Base-by-base conservation (phyloP, 2,888 invertebrate genomes). In the Prosopocoilus inquinatus region DNA sequence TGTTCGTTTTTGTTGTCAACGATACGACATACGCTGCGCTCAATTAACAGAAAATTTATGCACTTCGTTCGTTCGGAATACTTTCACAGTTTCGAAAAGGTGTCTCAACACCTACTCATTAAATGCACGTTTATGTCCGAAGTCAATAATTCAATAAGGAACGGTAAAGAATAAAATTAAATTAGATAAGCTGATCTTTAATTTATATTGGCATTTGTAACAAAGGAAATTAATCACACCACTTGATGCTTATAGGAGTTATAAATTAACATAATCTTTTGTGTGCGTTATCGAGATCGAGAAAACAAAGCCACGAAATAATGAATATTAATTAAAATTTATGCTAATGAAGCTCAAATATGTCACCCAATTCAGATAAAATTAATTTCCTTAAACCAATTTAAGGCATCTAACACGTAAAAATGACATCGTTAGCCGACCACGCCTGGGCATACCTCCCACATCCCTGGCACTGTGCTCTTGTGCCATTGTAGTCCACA, bases 401-500 rank as follows among this genome's bases (percentile, higher is more conserved):
- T 72, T 70, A 64, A 67, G 67, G 63, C 69, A 70, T 71, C 68
- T 69, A 70, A 71, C 66, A 68, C 67, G 68, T 70, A 68, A 71
- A 71, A 71, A 70, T 68, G 71, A 70, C 72, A 71, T 73, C 70
- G 71, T 70, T 71, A 71, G 67, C 58, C 64, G 60, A 67, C 72
- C 72, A 67, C 67, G 65, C 73, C 68, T 68, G 67, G 64, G 66
- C 53, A 67, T 73, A 72, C 75, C 74, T 74, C 74, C 75, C 74
- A 75, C 74, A 74, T 70, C 71, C 69, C 67, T 68, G 68, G 70
- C 66, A 71, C 72, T 66, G 71, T 71, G 71, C 72, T 72, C 70
- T 70, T 70, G 69, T 66, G 70, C 70, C 72, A 72, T 73, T 75
- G 73, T 73, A 68, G 72, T 71, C 72, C 72, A 71, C 73, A 73